These are phyloP conservation scores for Alitta virens DNA, from an alignment of 2,888 invertebrate species.

Conservation along the genomic window DNA sequence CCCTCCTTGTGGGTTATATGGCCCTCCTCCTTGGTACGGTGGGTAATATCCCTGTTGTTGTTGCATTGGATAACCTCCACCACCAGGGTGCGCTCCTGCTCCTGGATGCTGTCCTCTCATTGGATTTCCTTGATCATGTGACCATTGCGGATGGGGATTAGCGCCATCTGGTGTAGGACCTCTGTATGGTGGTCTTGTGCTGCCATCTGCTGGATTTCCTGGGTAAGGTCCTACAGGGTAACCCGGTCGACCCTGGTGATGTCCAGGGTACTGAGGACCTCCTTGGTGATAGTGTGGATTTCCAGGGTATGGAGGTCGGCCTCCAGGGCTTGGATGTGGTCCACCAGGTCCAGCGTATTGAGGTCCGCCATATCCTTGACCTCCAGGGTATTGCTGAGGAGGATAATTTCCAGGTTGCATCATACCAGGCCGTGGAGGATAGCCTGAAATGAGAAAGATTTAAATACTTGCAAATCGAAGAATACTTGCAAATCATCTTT, in stretches of 20 bases:
- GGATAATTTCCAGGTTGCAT: constrained; percentile 1
- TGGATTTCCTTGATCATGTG: neutral
- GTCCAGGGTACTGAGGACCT: constrained; percentile 3
- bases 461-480: too few species aligned
- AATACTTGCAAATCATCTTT: too few species aligned
- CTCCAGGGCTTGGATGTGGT: neutral
- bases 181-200: neutral
- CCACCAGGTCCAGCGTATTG: neutral
- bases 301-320: neutral
- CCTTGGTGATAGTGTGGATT: neutral
- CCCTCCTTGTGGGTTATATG: neutral
- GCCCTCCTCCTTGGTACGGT: neutral
- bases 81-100: neutral
- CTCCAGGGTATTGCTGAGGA: neutral
- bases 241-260: neutral
- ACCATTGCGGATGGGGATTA: neutral
- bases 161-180: neutral
- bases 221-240: constrained; percentile 1
- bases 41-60: neutral
- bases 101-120: neutral
- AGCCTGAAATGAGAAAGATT: too few species aligned
- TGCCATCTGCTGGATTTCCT: too few species aligned
- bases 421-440: neutral
- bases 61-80: neutral
- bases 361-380: neutral